Base-by-base conservation (phyloP, 2,113 vertebrate species). In the Etia nguti region DNA sequence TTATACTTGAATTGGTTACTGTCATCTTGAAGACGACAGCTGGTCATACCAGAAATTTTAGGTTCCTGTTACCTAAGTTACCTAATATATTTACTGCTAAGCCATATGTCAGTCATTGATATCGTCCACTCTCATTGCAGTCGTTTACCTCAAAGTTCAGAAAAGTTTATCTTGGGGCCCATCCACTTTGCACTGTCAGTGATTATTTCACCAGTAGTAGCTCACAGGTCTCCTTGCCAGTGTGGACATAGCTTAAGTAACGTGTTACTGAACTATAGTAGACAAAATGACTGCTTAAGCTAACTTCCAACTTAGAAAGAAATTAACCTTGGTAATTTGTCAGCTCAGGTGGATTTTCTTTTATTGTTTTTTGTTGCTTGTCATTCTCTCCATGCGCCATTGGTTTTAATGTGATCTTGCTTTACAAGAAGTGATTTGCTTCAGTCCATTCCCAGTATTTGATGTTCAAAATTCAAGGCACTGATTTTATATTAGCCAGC, bases 361-460 rank as follows among this genome's bases (percentile, higher is more conserved):
- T 5, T 16, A 6, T 34, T 20, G 8, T 18, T 36, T 20, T 36
- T 36, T 62, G 18, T n/a, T 36, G 31, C 59, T 62, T n/a, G 16
- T 36, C 18, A 36, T 6, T 62, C 18, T 10, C 18, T 60, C 26
- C 20, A n/a, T 29, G 22, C 0, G 2, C 34, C 34, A 2, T 4
- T 36, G 60, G 60, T 48, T 75, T 48, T 48, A 75, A 48, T 75
- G 43, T 75, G 15, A 0, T 1, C 15, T 10, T 3, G 20, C 20
- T 20, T 20, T 75, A 2, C 43, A 20, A 3, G 16, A 46, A 73
- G 46, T 70, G 13, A 43, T 70, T 73, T 73, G 41, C 41, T 18
- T 48, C 24, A 18, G 22, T 75, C 68, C 2, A 73, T 26, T 48
- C 22, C 41, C 68, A 48, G 9, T 75, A 29, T 75, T 29, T 50